Conservation (phyloP, 2,113 vertebrate genomes). For the Spheniscus mendiculus region DNA sequence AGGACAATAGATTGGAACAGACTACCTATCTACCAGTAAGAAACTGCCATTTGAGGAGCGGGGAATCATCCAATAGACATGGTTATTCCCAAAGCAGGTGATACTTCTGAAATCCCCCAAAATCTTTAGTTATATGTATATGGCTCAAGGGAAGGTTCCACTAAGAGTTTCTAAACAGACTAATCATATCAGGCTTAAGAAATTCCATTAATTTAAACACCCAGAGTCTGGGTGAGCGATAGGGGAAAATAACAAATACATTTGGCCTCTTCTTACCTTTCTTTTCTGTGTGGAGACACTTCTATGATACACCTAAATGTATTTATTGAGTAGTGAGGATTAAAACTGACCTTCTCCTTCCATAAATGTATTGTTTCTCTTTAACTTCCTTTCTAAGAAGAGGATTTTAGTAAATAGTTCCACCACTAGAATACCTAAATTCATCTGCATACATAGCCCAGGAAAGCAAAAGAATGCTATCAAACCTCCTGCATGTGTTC, state of each 20-base stretch:
- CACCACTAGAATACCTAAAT: not conserved
- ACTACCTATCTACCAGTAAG: not conserved
- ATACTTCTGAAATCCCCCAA: not conserved
- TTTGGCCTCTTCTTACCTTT: not conserved
- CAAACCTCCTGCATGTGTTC: not conserved
- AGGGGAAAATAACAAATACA: not conserved
- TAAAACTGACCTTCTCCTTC: not conserved
- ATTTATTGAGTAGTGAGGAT: not conserved
- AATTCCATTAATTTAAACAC: not conserved
- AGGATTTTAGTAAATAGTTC: not conserved
- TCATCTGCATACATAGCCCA: not conserved
- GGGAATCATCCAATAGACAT: not conserved
- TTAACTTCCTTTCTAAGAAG: not conserved
- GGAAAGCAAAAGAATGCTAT: not conserved
- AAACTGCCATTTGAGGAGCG: not conserved
- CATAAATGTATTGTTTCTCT: not conserved
- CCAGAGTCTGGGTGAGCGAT: not conserved
- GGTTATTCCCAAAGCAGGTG: not conserved
- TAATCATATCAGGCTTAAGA: not conserved
- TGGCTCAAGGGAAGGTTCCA: not conserved
- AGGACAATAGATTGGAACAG: not conserved
- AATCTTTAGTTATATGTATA: not conserved
- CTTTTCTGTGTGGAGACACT: not conserved
- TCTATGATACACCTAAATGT: not conserved
- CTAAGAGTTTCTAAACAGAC: not conserved